These are phyloP conservation scores for Alligator mississippiensis DNA, from an alignment of 2,113 vertebrate species.

Conservation along the genomic window DNA sequence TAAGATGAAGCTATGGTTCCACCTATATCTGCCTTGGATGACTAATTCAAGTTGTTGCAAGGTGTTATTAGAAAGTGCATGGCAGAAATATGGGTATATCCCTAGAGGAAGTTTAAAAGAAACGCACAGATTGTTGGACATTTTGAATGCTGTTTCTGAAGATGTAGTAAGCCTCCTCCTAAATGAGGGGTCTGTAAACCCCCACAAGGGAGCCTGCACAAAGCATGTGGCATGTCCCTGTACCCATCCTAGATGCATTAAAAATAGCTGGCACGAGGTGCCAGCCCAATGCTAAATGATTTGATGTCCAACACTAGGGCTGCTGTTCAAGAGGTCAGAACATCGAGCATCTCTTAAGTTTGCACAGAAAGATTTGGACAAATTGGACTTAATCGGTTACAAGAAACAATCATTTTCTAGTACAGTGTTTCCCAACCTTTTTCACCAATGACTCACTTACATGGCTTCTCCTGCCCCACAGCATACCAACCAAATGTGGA, in stretches of 20 bases:
- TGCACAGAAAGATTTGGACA: not conserved
- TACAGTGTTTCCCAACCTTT: too few species aligned
- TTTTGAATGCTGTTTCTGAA: not conserved
- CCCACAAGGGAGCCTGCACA: not conserved
- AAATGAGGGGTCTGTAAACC: not conserved
- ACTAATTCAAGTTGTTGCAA: not conserved
- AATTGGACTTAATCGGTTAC: not conserved
- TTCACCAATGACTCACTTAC: too few species aligned
- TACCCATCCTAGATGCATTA: too few species aligned
- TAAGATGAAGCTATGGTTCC: not conserved
- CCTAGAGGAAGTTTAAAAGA: not conserved
- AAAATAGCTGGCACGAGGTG: not conserved
- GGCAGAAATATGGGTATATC: not conserved
- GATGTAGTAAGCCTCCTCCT: too few species aligned
- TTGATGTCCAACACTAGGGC: not conserved
- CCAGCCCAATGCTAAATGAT: not conserved
- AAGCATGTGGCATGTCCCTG: not conserved
- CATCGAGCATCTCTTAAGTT: accelerated
- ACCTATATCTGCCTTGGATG: not conserved
- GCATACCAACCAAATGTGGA: too few species aligned
- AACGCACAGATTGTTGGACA: too few species aligned
- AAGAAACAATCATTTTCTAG: too few species aligned
- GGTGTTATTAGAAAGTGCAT: not conserved
- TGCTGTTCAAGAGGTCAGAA: accelerated
- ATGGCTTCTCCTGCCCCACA: too few species aligned